phyloP scores from a whole-genome alignment of 2,797 vertebrate species.

The Clarias fuscus region DNA sequence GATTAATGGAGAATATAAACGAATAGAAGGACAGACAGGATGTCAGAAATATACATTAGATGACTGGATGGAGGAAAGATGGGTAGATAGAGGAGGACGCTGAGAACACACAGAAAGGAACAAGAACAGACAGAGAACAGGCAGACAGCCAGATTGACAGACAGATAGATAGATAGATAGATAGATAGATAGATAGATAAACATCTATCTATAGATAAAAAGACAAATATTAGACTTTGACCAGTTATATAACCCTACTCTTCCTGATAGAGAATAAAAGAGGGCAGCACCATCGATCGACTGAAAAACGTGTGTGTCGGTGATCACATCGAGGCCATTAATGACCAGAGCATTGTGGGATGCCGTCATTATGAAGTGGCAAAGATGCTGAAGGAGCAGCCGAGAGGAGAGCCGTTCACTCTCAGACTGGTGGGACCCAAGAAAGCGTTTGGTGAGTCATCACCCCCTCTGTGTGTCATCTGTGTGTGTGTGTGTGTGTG shows the following conservation, averaged over 20 bases:
- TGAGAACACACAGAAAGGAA: neutral
- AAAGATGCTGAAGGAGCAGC: conserved; percentile 93
- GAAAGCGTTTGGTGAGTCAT: conserved; percentile 90
- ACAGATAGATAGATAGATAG: neutral
- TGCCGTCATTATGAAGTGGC: conserved; percentile 97
- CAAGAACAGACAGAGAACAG: neutral
- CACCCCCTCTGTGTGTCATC: neutral
- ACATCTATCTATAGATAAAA: no score
- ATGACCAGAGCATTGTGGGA: conserved; percentile 94
- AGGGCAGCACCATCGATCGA: conserved; percentile 90
- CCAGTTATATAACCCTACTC: neutral
- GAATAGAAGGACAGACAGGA: neutral
- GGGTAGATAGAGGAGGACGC: neutral
- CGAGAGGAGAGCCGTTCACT: conserved; percentile 85
- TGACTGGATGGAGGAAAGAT: neutral
- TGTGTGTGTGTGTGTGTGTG: neutral
- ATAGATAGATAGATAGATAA: neutral
- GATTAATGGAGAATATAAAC: neutral
- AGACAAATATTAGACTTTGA: neutral
- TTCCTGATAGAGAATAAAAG: conserved; percentile 89
- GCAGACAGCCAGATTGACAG: neutral
- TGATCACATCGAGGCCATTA: conserved; percentile 97
- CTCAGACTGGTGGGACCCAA: conserved; percentile 91
- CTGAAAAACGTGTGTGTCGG: conserved; percentile 88
- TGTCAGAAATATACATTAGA: neutral